These are phyloP conservation scores for Euglossa dilemma DNA, from an alignment of 1,140 invertebrate species.

Conservation along the genomic window DNA sequence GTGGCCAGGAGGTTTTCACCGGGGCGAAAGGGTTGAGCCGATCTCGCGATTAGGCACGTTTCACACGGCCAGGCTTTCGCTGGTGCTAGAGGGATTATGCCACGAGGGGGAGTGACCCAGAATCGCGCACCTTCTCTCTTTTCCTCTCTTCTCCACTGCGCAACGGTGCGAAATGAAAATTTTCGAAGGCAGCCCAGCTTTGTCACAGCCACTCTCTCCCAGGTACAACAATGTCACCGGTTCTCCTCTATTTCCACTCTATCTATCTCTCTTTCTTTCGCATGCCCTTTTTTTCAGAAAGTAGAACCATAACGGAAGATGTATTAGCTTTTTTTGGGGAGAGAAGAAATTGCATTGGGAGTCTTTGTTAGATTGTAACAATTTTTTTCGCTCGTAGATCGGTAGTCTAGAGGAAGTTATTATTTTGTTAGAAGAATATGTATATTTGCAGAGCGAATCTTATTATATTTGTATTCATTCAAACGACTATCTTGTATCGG, in stretches of 20 bases:
- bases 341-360: too few species aligned
- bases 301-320: background rate
- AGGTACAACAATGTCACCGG: background rate
- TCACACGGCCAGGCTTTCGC: constrained; percentile 47
- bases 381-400: background rate
- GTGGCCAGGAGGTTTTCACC: constrained; percentile 63
- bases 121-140: constrained; percentile 4
- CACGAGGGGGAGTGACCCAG: constrained; percentile 38
- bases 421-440: background rate
- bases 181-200: constrained; percentile 17
- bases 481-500: too few species aligned
- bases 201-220: background rate
- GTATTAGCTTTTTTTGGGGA: background rate
- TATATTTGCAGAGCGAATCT: too few species aligned
- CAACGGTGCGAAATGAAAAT: constrained; percentile 26
- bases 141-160: background rate
- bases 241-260: background rate
- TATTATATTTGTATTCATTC: too few species aligned
- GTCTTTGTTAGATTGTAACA: constrained; percentile 3
- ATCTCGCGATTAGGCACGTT: constrained; percentile 69
- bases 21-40: constrained; percentile 69
- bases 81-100: constrained; percentile 32
- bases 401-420: background rate
- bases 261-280: background rate
- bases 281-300: background rate